phyloP scores from a whole-genome alignment of 1,140 invertebrate species.

The Brachionus paranguensis region DNA sequence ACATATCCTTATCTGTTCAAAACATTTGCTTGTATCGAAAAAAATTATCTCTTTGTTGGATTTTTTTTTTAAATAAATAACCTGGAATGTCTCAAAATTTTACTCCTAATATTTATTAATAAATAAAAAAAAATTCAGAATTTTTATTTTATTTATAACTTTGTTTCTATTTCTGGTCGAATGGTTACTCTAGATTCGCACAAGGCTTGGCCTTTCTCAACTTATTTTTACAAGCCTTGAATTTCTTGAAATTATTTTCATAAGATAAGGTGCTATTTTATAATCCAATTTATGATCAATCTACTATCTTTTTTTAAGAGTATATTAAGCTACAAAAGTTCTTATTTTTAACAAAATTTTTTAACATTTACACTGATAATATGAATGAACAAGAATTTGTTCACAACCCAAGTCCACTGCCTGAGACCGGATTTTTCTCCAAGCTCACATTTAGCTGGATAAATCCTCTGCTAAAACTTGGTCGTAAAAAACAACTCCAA shows the following conservation, averaged over 20 bases:
- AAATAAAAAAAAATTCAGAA: neutral
- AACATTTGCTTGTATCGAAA: neutral
- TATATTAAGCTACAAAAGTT: neutral
- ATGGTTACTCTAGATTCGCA: neutral
- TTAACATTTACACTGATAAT: neutral
- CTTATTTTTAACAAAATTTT: neutral
- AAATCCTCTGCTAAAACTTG: neutral
- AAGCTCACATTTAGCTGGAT: slow-evolving; percentile 18
- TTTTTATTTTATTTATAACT: neutral
- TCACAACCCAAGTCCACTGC: neutral
- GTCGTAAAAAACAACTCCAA: slow-evolving; percentile 26
- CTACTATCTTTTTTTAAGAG: slow-evolving; percentile 1
- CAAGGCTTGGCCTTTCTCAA: neutral
- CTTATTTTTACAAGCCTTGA: slow-evolving; percentile 12
- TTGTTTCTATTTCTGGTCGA: slow-evolving; percentile 24
- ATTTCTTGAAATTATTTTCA: neutral
- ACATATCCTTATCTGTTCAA: neutral
- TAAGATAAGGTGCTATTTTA: slow-evolving; percentile 2
- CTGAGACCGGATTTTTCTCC: neutral
- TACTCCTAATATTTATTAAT: neutral
- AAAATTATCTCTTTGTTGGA: neutral
- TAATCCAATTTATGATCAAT: neutral
- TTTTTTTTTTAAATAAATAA: neutral
- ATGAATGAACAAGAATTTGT: slow-evolving; percentile 30
- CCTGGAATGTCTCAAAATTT: neutral